These are phyloP conservation scores for Cistogaster globosa DNA, from an alignment of 2,888 invertebrate genomes.

Conservation along the genomic window DNA sequence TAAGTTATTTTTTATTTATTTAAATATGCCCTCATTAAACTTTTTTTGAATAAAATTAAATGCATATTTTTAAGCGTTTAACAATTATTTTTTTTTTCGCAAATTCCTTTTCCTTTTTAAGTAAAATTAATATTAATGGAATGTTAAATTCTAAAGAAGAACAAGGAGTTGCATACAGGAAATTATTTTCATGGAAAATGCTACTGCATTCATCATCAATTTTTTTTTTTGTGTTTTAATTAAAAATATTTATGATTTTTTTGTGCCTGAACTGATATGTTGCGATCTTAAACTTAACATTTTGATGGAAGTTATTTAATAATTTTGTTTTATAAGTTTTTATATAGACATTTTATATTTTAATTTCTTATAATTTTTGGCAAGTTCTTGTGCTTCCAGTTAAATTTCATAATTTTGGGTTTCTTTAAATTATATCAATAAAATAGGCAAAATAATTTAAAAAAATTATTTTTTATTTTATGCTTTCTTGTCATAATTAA, in stretches of 20 bases:
- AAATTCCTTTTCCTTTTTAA: not conserved
- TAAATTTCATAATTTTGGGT: conserved; percentile 35
- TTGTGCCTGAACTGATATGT: conserved; percentile 48
- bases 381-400: conserved; percentile 69
- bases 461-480: not conserved
- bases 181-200: not conserved
- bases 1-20: not conserved
- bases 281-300: conserved; percentile 39
- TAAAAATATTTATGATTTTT: not conserved
- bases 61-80: conserved; percentile 61
- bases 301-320: conserved; percentile 52
- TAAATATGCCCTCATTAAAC: not conserved
- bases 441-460: too few relatives aligned
- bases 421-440: too few relatives aligned
- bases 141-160: conserved; percentile 12
- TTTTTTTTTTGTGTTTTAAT: not conserved
- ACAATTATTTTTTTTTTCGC: conserved; percentile 11
- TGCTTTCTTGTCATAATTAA: not conserved
- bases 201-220: not conserved
- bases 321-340: conserved; percentile 12
- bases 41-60: conserved; percentile 60
- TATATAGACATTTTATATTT: not conserved
- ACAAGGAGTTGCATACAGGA: not conserved
- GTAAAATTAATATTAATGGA: conserved; percentile 33
- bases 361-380: conserved; percentile 54